Conservation (phyloP, 2,888 invertebrate species). For the Drosophila tanythrix region DNA sequence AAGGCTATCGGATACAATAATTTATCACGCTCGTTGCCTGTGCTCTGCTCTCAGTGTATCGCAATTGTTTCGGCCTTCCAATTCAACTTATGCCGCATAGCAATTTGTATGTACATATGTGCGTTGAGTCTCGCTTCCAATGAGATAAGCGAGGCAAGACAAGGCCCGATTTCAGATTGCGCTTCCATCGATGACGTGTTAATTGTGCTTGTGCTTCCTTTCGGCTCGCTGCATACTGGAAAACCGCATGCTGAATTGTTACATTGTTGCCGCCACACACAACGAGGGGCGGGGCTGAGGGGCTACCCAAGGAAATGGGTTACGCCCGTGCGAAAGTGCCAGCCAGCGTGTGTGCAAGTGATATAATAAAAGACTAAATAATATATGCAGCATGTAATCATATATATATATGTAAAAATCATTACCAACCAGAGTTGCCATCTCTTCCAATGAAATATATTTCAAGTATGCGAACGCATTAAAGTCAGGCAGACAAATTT, state of each 20-base stretch:
- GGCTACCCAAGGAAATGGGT: conserved; percentile 32
- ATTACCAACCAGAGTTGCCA: conserved; percentile 56
- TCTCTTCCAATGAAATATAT: not conserved
- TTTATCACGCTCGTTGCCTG: conserved; percentile 51
- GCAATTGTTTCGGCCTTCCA: conserved; percentile 22
- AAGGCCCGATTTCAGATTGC: conserved; percentile 55
- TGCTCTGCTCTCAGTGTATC: conserved; percentile 10
- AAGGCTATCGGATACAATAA: conserved; percentile 52
- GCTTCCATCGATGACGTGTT: conserved; percentile 61
- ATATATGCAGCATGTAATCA: conserved; percentile 12
- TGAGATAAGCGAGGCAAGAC: conserved; percentile 56
- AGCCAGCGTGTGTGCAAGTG: conserved; percentile 18
- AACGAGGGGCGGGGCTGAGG: not conserved
- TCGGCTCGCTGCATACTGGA: conserved; percentile 26
- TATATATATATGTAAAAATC: conserved; percentile 11
- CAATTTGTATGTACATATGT: conserved; percentile 6
- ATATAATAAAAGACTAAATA: conserved; percentile 43
- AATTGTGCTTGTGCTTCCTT: conserved; percentile 48
- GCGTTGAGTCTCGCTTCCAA: conserved; percentile 41
- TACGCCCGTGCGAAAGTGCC: conserved; percentile 36
- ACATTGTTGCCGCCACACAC: conserved; percentile 29
- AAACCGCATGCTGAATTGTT: conserved; percentile 45
- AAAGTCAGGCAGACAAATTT: accelerated
- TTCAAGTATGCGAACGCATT: not conserved
- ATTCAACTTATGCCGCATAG: conserved; percentile 1